phyloP scores from a whole-genome alignment of 2,888 invertebrate species.

The Rhagonycha fulva region DNA sequence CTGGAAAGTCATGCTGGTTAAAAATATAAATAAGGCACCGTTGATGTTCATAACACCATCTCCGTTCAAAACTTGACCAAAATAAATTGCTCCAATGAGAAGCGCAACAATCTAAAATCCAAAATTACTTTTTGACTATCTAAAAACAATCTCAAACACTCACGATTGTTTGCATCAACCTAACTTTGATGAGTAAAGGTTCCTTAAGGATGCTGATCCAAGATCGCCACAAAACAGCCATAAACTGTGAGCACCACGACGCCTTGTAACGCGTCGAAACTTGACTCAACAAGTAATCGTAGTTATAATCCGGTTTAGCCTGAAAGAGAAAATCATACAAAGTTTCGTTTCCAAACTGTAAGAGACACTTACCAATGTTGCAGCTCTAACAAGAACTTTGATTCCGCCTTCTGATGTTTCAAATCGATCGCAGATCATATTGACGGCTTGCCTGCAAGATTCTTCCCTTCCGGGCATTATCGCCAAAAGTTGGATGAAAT shows the following conservation, averaged over 20 bases:
- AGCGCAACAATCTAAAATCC: slow-evolving; percentile 77
- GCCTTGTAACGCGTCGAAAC: slow-evolving; percentile 72
- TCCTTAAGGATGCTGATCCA: slow-evolving; percentile 89
- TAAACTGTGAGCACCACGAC: slow-evolving; percentile 85
- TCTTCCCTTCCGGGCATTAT: slow-evolving; percentile 84
- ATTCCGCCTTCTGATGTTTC: slow-evolving; percentile 66
- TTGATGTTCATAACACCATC: slow-evolving; percentile 94
- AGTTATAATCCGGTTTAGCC: slow-evolving; percentile 18
- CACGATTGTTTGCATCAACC: slow-evolving; percentile 87
- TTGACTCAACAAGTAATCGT: slow-evolving; percentile 44
- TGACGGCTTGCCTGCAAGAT: slow-evolving; percentile 76
- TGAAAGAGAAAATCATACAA: not conserved
- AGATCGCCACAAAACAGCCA: slow-evolving; percentile 87
- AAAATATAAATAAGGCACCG: slow-evolving; percentile 86
- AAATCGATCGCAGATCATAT: slow-evolving; percentile 78
- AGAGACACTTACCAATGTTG: slow-evolving; percentile 50
- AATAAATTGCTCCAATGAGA: slow-evolving; percentile 85
- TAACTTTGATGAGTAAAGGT: slow-evolving; percentile 86
- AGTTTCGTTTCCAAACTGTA: not conserved
- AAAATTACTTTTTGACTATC: not conserved
- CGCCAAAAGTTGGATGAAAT: slow-evolving; percentile 87
- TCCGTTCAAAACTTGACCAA: slow-evolving; percentile 78
- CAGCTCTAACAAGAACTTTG: slow-evolving; percentile 61
- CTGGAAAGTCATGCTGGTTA: slow-evolving; percentile 94
- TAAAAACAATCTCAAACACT: slow-evolving; percentile 50